A percentile compares a stretch with the other conserved stretches of the same genome.
Conservation (phyloP, 2,797 vertebrate genomes). For the Amniataba percoides region DNA sequence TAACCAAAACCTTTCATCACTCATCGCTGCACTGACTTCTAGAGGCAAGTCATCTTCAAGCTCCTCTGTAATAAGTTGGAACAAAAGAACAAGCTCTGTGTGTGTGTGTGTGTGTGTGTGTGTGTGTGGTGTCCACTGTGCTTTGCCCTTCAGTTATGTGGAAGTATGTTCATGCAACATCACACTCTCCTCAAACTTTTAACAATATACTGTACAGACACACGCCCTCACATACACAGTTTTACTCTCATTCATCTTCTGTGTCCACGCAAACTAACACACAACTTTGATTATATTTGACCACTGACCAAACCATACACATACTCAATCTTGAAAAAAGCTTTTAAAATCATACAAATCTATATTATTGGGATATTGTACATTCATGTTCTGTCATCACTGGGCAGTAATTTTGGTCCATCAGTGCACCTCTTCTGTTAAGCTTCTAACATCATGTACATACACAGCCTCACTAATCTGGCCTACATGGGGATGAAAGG, state of each 20-base stretch:
- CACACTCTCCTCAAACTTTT: slow-evolving; percentile 19
- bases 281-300: slow-evolving; percentile 7
- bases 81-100: slow-evolving; percentile 20
- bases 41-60: slow-evolving; percentile 15
- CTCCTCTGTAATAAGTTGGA: slow-evolving; percentile 19
- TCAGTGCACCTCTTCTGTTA: slow-evolving; percentile 9
- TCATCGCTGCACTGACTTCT: slow-evolving; percentile 23
- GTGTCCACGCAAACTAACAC: neutral
- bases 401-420: neutral
- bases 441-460: slow-evolving; percentile 16
- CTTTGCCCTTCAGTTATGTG: slow-evolving; percentile 9
- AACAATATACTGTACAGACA: slow-evolving; percentile 6
- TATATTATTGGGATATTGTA: neutral
- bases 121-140: neutral
- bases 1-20: slow-evolving; percentile 39
- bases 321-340: neutral
- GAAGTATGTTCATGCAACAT: slow-evolving; percentile 26
- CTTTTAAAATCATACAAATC: neutral
- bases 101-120: slow-evolving; percentile 4
- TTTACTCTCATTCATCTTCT: neutral
- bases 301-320: neutral
- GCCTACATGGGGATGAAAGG: slow-evolving; percentile 33
- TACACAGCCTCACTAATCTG: slow-evolving; percentile 23
- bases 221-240: slow-evolving; percentile 3
- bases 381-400: neutral